Conservation (phyloP, 2,113 vertebrate genomes). For the Rhipidura dahli region DNA sequence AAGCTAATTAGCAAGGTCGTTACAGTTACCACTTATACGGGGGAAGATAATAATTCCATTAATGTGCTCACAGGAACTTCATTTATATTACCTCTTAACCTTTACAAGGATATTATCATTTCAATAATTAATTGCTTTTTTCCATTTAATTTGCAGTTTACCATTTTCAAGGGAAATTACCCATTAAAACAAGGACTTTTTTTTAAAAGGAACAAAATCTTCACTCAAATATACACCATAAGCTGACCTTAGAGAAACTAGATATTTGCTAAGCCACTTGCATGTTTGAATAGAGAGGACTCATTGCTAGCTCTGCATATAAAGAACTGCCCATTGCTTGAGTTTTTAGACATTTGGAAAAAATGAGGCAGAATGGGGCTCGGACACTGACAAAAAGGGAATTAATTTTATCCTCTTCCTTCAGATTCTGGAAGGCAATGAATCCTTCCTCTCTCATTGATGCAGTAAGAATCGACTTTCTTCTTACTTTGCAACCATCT, state of each 20-base stretch:
- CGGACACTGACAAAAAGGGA: neutral
- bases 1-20: conserved; percentile 41
- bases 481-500: neutral
- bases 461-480: neutral
- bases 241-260: neutral
- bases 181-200: neutral
- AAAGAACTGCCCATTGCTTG: neutral
- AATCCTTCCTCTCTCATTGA: neutral
- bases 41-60: conserved; percentile 28
- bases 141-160: conserved; percentile 57
- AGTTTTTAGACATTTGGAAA: neutral
- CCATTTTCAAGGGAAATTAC: conserved; percentile 55
- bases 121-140: conserved; percentile 64
- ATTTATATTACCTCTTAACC: conserved; percentile 64
- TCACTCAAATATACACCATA: neutral
- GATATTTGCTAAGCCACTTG: neutral
- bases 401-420: neutral
- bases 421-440: neutral
- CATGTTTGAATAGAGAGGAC: neutral
- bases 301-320: neutral
- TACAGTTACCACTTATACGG: conserved; percentile 32
- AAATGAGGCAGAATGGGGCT: neutral
- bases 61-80: conserved; percentile 46
- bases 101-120: conserved; percentile 56
- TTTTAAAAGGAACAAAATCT: neutral